Evolutionary conservation across 2,113 vertebrate species (phyloP), one percentile per base, ranked within the genome.

Genomic region (Fregetta grallaria): DNA sequence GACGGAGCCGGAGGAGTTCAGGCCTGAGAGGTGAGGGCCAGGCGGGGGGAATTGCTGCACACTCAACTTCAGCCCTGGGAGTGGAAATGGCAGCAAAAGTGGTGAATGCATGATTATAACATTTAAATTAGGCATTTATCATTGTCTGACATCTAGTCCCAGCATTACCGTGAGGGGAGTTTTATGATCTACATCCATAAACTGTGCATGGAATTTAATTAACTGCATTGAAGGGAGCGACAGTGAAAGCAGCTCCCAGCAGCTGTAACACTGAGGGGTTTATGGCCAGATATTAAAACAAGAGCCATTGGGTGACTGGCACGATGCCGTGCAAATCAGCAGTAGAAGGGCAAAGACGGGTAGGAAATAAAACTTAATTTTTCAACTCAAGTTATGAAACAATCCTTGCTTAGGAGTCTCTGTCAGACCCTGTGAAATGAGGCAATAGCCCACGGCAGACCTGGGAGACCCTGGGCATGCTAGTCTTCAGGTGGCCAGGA

Each of bases 1-100:
- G 98, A 88, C 98, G 0, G 98, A 98, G 38, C 98, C 99, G 0
- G 98, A 99, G 3, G 96, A 97, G 73, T 98, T 98, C 94, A 98
- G 94, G 66, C 98, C 99, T 26, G 98, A 98, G 90, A 98, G 99
- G 98, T 98, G 96, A 30, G 87, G 34, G 13, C 12, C 30, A 15
- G 4, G 3, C 1, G 1, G 10, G 16, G 38, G 61, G 44, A 74
- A 65, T 40, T 62, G 59, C 70, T 44, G 14, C 58, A 3, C 3
- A 2, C 49, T 92, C 72, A 32, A 45, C 72, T 42, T 92, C 75
- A 72, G 72, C 82, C 87, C 82, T 45, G 78, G 65, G 79, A 90
- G 71, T 73, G 38, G 73, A 50, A 85, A 93, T 63, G 85, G 74
- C 91, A 95, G 59, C 4, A 8, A 56, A 90, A 96, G 65, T 49